phyloP scores from a whole-genome alignment of 2,113 vertebrate genomes.

The Dicaeum eximium region DNA sequence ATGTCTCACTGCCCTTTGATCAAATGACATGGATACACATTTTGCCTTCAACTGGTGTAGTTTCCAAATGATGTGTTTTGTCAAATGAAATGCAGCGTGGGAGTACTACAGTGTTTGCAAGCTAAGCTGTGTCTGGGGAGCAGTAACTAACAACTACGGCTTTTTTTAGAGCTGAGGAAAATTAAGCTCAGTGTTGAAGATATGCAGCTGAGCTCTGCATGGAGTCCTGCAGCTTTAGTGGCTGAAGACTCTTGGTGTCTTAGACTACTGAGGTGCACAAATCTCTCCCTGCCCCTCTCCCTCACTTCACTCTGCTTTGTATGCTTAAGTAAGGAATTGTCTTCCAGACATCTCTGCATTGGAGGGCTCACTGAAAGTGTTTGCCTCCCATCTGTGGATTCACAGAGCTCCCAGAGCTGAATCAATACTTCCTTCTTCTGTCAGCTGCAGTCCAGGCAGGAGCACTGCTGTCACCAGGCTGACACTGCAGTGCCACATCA shows the following conservation, averaged over 20 bases:
- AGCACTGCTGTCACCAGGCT: neutral
- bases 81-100: conserved; percentile 12
- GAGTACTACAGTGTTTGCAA: conserved; percentile 35
- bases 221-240: neutral
- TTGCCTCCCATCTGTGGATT: neutral
- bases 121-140: conserved; percentile 34
- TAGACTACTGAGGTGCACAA: neutral
- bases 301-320: neutral
- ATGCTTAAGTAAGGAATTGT: neutral
- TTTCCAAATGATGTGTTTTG: neutral
- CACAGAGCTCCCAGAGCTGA: neutral
- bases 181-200: neutral
- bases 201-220: neutral
- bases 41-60: neutral
- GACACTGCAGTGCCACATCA: neutral
- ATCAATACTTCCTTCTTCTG: neutral
- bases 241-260: neutral
- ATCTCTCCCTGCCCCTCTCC: neutral
- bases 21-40: neutral
- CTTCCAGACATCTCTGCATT: neutral
- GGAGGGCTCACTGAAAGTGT: neutral
- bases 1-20: neutral
- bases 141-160: neutral
- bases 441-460: neutral
- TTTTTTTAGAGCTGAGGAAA: conserved; percentile 28